Evolutionary conservation across 1,140 invertebrate species (phyloP), one percentile per base, ranked within the genome.

Genomic region (Pogonus chalceus): DNA sequence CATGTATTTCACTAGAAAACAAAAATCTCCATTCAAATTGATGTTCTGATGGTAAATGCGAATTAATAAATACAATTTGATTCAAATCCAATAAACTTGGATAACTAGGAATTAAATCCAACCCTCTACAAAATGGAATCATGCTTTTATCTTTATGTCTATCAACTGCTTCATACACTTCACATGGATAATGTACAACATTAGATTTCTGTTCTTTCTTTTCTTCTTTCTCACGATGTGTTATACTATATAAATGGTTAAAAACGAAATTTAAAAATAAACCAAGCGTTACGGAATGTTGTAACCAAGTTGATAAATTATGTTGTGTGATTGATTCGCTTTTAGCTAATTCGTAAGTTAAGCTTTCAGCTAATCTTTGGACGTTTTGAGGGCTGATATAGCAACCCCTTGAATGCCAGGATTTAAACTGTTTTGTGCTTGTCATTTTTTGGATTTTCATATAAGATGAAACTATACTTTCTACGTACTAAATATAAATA

Each of bases 1-100:
- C 89, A 56, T 90, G 86, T 49, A 87, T 81, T 63, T 84, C 80
- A 47, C 85, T 88, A 16, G 87, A 90, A 71, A 89, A 91, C 0
- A 91, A 72, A 61, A 90, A 88, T 59, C 87, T 71, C 88, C 88
- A 92, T 65, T 87, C 83, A 52, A 81, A 73, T 57, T 84, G 78
- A 46, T 83, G 75, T 53, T 87, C 81, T 46, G 77, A 74, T 0
- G 88, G 87, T 46, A 91, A 66, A 63, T 85, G 79, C 1, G 80
- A 76, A 70, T 88, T 88, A 9, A 90, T 70, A 71, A 87, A 90
- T 20, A 89, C 72, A 47, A 91, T 79, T 65, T 87, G 83, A 1
- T 83, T 81, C 51, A 88, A 70, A 62, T 88, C 86, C 4, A 87
- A 75, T 59, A 88, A 81, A 48, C 85, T 85, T 1, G 84, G 83